Conservation (phyloP, 2,888 invertebrate species). For the Noctua fimbriata region DNA sequence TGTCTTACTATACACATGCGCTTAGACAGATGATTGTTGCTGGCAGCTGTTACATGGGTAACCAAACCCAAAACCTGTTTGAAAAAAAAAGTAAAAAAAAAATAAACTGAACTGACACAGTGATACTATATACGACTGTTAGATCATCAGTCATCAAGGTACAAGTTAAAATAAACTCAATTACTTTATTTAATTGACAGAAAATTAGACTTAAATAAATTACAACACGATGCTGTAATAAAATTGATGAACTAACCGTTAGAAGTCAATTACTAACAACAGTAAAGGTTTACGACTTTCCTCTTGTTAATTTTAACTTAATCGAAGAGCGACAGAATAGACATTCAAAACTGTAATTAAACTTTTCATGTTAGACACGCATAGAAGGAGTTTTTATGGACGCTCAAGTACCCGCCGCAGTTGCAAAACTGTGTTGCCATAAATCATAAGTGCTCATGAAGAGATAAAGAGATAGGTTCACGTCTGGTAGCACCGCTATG, state of each 20-base stretch:
- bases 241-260: slow-evolving; percentile 8
- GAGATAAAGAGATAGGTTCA: slow-evolving; percentile 65
- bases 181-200: neutral
- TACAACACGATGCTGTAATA: slow-evolving; percentile 7
- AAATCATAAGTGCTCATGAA: slow-evolving; percentile 49
- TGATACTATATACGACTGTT: neutral
- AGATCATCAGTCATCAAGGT: neutral
- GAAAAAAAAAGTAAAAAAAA: neutral
- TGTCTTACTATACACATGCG: neutral
- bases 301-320: neutral
- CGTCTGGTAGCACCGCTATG: slow-evolving; percentile 52
- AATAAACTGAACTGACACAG: neutral
- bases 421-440: slow-evolving; percentile 23
- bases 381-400: slow-evolving; percentile 1
- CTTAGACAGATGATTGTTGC: slow-evolving; percentile 1
- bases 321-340: slow-evolving; percentile 12
- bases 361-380: neutral
- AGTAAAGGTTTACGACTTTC: slow-evolving; percentile 31
- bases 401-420: neutral
- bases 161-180: slow-evolving; percentile 13
- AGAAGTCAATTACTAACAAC: slow-evolving; percentile 19
- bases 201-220: slow-evolving; percentile 3
- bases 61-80: slow-evolving; percentile 1
- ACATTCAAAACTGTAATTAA: slow-evolving; percentile 6
- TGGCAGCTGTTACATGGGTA: neutral